phyloP scores from a whole-genome alignment of 2,888 invertebrate genomes.

The Pogonocherus hispidulus region DNA sequence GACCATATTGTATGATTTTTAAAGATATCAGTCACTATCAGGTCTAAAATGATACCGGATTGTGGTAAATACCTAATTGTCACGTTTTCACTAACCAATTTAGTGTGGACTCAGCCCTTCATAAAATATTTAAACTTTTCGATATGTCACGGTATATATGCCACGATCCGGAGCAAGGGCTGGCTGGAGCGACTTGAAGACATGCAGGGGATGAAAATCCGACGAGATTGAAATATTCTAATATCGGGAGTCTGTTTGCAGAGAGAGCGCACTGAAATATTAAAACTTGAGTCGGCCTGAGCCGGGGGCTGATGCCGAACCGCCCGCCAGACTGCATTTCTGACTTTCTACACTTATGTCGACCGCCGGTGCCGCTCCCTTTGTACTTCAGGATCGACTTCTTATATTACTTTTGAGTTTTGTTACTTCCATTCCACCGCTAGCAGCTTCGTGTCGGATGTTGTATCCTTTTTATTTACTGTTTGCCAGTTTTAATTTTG shows the following conservation, averaged over 20 bases:
- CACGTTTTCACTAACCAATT: no score
- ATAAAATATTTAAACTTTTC: constrained; percentile 15
- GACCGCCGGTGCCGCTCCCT: constrained; percentile 48
- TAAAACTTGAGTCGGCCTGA: constrained; percentile 57
- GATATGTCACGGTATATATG: constrained; percentile 19
- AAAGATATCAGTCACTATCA: no score
- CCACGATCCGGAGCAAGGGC: constrained; percentile 13
- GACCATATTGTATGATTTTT: no score
- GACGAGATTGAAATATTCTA: constrained; percentile 68
- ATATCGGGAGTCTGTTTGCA: constrained; percentile 64
- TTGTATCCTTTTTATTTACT: not conserved
- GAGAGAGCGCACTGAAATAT: constrained; percentile 61
- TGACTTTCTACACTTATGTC: constrained; percentile 21
- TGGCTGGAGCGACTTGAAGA: constrained; percentile 22
- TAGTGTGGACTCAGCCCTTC: no score
- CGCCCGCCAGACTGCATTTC: constrained; percentile 24
- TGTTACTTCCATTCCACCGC: constrained; percentile 40
- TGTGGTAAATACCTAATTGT: no score
- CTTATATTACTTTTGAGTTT: constrained; percentile 49
- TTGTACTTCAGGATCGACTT: constrained; percentile 43
- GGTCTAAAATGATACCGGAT: no score
- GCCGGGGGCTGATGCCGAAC: constrained; percentile 40
- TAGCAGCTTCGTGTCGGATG: constrained; percentile 6
- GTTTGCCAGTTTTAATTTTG: not conserved
- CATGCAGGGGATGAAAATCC: constrained; percentile 59